Evolutionary conservation across 2,888 invertebrate genomes (phyloP).

Genomic region (Acronicta leporina): DNA sequence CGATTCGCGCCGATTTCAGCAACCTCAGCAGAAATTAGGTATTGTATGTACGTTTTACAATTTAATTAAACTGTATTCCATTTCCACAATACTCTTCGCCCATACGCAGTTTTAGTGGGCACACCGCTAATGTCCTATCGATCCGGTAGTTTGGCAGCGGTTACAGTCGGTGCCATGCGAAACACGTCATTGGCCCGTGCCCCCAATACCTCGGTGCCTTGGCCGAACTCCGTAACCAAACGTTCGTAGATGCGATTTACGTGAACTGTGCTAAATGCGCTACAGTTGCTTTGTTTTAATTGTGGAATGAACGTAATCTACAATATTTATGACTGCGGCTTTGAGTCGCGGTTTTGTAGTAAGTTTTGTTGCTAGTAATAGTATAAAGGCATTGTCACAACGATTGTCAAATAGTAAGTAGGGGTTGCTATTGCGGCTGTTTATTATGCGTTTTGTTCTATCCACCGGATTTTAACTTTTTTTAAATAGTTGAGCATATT

Average conservation of each 20-base stretch:
- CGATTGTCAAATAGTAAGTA: no score
- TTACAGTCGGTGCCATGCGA: constrained; percentile 79
- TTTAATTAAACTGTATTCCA: no score
- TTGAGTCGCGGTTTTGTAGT: constrained; percentile 8
- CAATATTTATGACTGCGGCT: constrained; percentile 27
- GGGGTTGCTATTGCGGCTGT: no score
- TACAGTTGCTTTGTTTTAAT: constrained; percentile 23
- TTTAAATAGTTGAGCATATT: no score
- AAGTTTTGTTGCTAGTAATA: neutral
- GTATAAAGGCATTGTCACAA: neutral
- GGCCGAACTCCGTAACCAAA: constrained; percentile 45
- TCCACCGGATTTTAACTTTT: no score
- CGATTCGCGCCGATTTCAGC: no score
- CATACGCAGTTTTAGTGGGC: constrained; percentile 59
- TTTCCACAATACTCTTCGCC: neutral
- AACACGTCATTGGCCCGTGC: constrained; percentile 66
- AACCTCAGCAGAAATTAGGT: no score
- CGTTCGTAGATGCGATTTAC: constrained; percentile 35
- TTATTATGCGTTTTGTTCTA: no score
- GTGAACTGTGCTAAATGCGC: constrained; percentile 37
- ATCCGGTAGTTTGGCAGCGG: constrained; percentile 82
- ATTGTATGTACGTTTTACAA: no score
- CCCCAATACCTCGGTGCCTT: constrained; percentile 51
- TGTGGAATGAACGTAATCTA: constrained; percentile 28
- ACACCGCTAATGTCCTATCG: constrained; percentile 76